Evolutionary conservation across 1,140 invertebrate species (phyloP), one percentile per base, ranked within the genome.

Genomic region (Parasteatoda tepidariorum): DNA sequence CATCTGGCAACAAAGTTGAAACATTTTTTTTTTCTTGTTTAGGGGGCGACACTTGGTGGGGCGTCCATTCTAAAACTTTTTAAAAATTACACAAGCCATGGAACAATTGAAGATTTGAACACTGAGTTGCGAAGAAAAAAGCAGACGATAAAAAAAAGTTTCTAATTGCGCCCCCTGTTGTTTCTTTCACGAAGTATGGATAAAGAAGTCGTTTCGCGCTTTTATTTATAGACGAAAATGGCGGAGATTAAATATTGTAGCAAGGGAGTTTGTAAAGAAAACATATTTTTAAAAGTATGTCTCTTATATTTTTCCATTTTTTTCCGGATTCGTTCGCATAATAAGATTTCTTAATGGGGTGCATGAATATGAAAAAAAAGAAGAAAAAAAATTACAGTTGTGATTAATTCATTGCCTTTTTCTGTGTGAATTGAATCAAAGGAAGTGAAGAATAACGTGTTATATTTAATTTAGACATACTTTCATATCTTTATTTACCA

Each of bases 81-180:
- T 48, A 48, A 48, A n/a, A 48, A 48, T 48, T 48, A 48, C 38
- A 48, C 38, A 48, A 48, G 18, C 38, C 38, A 48, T 48, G 38
- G 38, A 48, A 48, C 38, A 48, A 48, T 48, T 48, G 38, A 9
- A 13, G 9, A 9, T 48, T 13, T 34, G 57, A 75, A 22, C 34
- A 64, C 15, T n/a, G 30, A 75, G 54, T 62, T 75, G 22, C 61
- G 31, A 55, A 18, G 31, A 55, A 18, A 9, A 28, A 9, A n/a
- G n/a, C 33, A 33, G 57, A 73, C 30, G 70, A n/a, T 57, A 59
- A 73, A 73, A 73, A 73, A 73, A 55, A 73, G 48, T 73, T 28
- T 57, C 41, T 75, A 75, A 75, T 75, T 75, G 73, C 57, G 22
- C 73, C 59, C 24, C 73, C 55, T 18, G 73, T 34, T 7, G 57